Evolutionary conservation across 1,140 invertebrate species (phyloP), one percentile per base, ranked within the genome.

Genomic region (Drosophila nannoptera): DNA sequence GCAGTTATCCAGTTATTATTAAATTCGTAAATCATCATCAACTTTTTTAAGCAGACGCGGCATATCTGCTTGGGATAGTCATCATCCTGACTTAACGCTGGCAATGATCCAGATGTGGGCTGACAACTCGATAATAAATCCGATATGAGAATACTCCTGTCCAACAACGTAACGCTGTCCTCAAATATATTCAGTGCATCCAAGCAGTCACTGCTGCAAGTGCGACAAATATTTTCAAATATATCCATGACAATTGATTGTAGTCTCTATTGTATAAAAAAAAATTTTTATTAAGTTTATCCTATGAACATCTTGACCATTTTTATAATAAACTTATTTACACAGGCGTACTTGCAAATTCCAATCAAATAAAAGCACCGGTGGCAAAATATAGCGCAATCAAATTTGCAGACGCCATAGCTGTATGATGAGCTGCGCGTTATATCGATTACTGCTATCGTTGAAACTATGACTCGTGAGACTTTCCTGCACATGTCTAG

Each of bases 21-120:
- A 7, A 87, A 86, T 42, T 86, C 81, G 38, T 75, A 84, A 2
- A 60, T 61, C 55, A 77, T 65, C 2, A 40, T 54, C 11, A 87
- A 49, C 16, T 84, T 71, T n/a, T 78, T 84, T 0, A 71, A 5
- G 29, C 84, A 87, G 4, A 77, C 49, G 9, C 74, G 71, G 16
- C 84, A 87, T n/a, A 87, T 84, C 35, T 68, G 73, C 50, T 86
- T 72, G 9, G 84, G 84, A 53, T 84, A 87, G 5, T 75, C 69
- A 29, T 83, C 69, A 7, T 56, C 40, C 6, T 59, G 9, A 7
- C 29, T n/a, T 12, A 73, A 1, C 4, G 54, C 14, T 7, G 71
- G 52, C 48, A 76, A 2, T 2, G 63, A 8, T 7, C 40, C 7
- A 0, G 16, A 66, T n/a, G 64, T 42, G 31, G 76, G 78, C 11